A percentile compares a stretch with the other conserved stretches of the same genome.
These are phyloP conservation scores for Bradypus variegatus DNA, from an alignment of 2,797 vertebrate species.

Conservation along the genomic window DNA sequence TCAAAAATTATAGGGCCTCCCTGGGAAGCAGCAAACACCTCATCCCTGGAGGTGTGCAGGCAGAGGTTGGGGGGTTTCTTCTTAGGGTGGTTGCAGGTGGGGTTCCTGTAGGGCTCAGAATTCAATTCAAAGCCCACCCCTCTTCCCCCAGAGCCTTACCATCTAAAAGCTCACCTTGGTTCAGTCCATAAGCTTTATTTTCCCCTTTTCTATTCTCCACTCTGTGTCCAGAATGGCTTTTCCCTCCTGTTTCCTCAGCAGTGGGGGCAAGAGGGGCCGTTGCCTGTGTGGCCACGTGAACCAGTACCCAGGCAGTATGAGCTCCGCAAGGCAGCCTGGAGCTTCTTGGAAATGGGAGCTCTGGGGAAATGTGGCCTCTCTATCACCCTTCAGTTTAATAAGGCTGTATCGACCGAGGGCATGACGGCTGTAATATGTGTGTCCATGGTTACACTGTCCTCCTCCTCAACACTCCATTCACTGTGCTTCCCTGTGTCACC, in stretches of 20 bases:
- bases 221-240: not conserved
- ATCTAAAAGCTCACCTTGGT: not conserved
- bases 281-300: not conserved
- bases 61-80: not conserved
- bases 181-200: too few relatives aligned
- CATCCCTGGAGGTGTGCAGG: not conserved
- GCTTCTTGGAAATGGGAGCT: not conserved
- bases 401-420: not conserved
- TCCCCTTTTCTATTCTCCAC: not conserved
- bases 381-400: not conserved
- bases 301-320: not conserved
- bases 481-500: too few relatives aligned
- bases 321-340: not conserved
- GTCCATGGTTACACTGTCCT: too few relatives aligned
- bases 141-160: not conserved
- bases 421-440: too few relatives aligned
- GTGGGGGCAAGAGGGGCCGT: not conserved
- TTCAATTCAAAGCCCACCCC: not conserved
- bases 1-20: not conserved
- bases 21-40: not conserved
- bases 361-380: not conserved
- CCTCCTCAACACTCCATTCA: too few relatives aligned
- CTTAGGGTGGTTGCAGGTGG: not conserved
- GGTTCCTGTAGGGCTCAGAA: not conserved
- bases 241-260: not conserved